Conservation (phyloP, 1,140 invertebrate species). For the Monochamus saltuarius region DNA sequence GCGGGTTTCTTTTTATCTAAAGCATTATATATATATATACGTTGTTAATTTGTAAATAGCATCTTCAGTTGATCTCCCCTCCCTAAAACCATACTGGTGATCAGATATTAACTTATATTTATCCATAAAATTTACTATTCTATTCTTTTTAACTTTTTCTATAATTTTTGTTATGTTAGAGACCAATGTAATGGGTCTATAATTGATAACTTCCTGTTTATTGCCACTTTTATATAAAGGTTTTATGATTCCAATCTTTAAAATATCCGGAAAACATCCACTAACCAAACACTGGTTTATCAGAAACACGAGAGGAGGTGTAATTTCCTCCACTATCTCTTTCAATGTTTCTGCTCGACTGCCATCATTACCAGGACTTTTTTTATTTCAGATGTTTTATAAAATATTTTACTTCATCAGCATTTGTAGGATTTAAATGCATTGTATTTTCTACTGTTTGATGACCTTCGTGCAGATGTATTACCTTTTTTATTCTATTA, state of each 20-base stretch:
- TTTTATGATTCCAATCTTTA: slow-evolving; percentile 24
- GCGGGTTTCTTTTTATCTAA: slow-evolving; percentile 12
- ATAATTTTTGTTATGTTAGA: slow-evolving; percentile 27
- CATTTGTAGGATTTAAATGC: slow-evolving; percentile 4
- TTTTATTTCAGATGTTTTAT: slow-evolving; percentile 17
- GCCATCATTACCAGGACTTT: slow-evolving; percentile 13
- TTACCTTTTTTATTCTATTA: not conserved
- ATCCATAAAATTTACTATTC: slow-evolving; percentile 12
- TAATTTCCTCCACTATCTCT: slow-evolving; percentile 16
- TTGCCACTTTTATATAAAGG: slow-evolving; percentile 21
- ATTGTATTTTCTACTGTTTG: slow-evolving; percentile 1
- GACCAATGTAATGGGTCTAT: slow-evolving; percentile 25
- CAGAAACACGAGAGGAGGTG: slow-evolving; percentile 2
- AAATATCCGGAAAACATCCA: slow-evolving; percentile 17
- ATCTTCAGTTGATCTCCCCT: slow-evolving; percentile 17
- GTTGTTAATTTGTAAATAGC: slow-evolving; percentile 4
- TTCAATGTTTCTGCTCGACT: slow-evolving; percentile 15
- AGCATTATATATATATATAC: slow-evolving; percentile 1
- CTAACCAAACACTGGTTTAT: slow-evolving; percentile 16
- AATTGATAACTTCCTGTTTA: slow-evolving; percentile 14
- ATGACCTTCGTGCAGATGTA: too few relatives aligned
- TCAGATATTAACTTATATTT: slow-evolving; percentile 14
- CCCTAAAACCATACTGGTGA: too few relatives aligned
- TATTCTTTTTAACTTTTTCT: slow-evolving; percentile 20
- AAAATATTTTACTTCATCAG: slow-evolving; percentile 3